Percentiles rank a stretch among this genome's conserved stretches.
phyloP scores from a whole-genome alignment of 1,140 invertebrate species.

The Cyrtorhinus lividipennis region DNA sequence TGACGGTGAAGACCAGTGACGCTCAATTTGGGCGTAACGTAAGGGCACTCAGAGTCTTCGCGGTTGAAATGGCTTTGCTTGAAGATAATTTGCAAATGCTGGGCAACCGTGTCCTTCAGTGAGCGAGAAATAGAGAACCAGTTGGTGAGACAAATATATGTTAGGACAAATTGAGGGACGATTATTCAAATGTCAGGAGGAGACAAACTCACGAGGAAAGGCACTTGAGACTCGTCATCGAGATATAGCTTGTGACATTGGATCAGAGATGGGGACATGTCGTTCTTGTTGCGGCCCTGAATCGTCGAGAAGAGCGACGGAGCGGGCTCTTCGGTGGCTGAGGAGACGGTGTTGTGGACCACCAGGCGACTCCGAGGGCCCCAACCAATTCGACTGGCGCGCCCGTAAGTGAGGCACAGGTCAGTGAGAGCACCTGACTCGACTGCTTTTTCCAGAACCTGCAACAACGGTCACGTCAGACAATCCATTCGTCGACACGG shows the following conservation, averaged over 20 bases:
- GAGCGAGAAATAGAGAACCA: conserved; percentile 17
- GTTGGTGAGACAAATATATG: background rate
- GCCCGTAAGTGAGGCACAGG: background rate
- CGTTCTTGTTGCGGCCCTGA: background rate
- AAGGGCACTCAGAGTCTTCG: conserved; percentile 33
- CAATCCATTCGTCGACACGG: too few relatives aligned
- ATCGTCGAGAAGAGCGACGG: background rate
- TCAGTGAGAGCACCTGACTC: background rate
- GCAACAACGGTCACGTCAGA: too few relatives aligned
- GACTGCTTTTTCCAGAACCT: background rate
- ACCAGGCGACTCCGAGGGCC: background rate
- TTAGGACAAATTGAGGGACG: too few relatives aligned
- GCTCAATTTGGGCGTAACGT: conserved; percentile 29
- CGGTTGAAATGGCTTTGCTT: conserved; percentile 32
- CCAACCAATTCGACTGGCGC: background rate
- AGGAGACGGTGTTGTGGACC: background rate
- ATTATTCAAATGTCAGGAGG: too few relatives aligned
- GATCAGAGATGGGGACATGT: background rate
- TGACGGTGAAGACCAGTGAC: conserved; percentile 35
- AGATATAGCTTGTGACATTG: background rate
- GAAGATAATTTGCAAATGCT: conserved; percentile 37
- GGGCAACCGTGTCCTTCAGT: conserved; percentile 30
- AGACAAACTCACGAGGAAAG: background rate
- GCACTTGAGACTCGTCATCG: background rate
- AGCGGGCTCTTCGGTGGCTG: background rate